Conservation (phyloP, 1,140 invertebrate species). For the Bombus balteatus region DNA sequence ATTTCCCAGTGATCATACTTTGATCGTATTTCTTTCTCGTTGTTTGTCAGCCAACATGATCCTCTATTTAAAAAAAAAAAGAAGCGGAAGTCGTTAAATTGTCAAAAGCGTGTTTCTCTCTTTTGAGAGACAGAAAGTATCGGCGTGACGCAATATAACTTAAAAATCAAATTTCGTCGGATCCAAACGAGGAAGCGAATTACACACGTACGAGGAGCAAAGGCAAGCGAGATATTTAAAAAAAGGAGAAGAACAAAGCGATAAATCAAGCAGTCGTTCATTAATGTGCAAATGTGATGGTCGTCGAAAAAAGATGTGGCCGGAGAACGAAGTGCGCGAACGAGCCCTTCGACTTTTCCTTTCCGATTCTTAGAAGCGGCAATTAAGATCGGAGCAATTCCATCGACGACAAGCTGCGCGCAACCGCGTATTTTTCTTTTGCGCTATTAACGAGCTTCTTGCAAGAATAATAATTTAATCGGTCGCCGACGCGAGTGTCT, state of each 20-base stretch:
- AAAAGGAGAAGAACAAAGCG: background rate
- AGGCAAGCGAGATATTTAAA: background rate
- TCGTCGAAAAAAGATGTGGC: slow-evolving; percentile 33
- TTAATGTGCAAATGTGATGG: slow-evolving; percentile 44
- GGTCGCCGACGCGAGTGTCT: background rate
- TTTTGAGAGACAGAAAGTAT: background rate
- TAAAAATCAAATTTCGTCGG: background rate
- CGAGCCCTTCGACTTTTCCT: slow-evolving; percentile 29
- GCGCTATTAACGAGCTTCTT: slow-evolving; percentile 37
- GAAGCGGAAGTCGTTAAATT: background rate
- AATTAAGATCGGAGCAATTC: slow-evolving; percentile 52
- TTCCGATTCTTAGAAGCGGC: slow-evolving; percentile 37
- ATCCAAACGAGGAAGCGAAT: background rate
- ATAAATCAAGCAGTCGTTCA: slow-evolving; percentile 38
- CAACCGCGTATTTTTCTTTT: slow-evolving; percentile 37
- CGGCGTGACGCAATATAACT: background rate
- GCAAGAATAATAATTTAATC: slow-evolving; percentile 66
- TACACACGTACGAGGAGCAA: background rate
- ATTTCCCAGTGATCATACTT: background rate
- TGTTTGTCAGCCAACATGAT: background rate
- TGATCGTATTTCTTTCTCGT: background rate
- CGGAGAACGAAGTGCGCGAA: background rate
- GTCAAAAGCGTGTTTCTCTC: background rate
- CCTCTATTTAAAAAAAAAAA: background rate
- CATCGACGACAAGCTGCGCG: slow-evolving; percentile 30